Evolutionary conservation across 2,797 vertebrate genomes (phyloP), one percentile per base, ranked within the genome.

Genomic region (Bovichtus diacanthus): DNA sequence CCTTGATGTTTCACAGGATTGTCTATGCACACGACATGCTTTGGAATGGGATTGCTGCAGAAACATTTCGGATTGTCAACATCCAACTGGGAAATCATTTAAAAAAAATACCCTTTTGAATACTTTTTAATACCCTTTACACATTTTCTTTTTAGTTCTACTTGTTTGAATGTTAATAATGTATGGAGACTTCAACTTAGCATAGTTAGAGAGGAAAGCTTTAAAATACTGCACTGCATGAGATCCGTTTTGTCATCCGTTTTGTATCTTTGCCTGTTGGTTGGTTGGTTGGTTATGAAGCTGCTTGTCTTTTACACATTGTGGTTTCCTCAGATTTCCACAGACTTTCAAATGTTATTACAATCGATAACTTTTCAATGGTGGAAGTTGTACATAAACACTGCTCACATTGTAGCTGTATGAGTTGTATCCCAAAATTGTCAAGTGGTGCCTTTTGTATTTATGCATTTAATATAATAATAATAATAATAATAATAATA

Each of bases 1-100:
- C 47, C 41, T 63, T 70, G 39, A 65, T 78, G 31, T 65, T 59
- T 59, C n/a, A 34, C 59, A 59, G 44, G 49, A 65, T 27, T 19
- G 61, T 58, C 44, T 43, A 4, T 51, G 21, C 21, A 73, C 50
- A 27, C 7, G 1, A 5, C 36, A 23, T 53, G 16, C 41, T 72
- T 50, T 56, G n/a, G 56, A 73, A 53, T 36, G 21, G 31, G 23
- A 64, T 74, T 39, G 46, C 46, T 59, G 46, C 19, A 29, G 60
- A 71, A 25, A 6, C 1, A 53, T 63, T 23, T 54, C 6, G 23
- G 7, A 19, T 66, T 51, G 53, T 58, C 6, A 18, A 49, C 49
- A 21, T 51, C n/a, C 3, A n/a, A 41, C 38, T 39, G 12, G 34
- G 34, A 67, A 66, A 60, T 36, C 2, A 36, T 53, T 44, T 54